Evolutionary conservation across 2,113 vertebrate genomes (phyloP).

Genomic region (Coryphaenoides rupestris): DNA sequence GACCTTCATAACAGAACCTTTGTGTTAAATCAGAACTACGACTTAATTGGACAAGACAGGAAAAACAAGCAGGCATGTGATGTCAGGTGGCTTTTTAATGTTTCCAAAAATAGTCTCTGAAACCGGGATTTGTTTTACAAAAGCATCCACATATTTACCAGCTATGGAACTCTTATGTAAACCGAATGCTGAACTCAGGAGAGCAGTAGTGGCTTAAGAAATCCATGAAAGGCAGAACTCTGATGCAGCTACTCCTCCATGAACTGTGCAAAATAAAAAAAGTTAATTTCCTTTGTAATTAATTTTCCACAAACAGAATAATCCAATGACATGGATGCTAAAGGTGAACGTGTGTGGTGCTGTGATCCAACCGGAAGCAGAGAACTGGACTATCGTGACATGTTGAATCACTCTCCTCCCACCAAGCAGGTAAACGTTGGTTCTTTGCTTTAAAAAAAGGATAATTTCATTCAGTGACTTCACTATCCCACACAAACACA

Average conservation of each 20-base stretch:
- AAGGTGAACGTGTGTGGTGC: too few species aligned
- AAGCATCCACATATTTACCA: conserved; percentile 60
- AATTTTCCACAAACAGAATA: conserved; percentile 22
- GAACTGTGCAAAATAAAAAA: conserved; percentile 26
- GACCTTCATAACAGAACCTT: too few species aligned
- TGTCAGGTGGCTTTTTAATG: conserved; percentile 68
- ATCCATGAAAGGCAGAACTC: conserved; percentile 38
- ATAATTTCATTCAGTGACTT: conserved; percentile 25
- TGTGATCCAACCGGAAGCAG: too few species aligned
- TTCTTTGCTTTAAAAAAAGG: conserved; percentile 11
- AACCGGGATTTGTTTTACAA: conserved; percentile 69
- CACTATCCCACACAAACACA: conserved; percentile 33
- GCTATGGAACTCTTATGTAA: conserved; percentile 66
- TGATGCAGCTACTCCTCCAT: conserved; percentile 34
- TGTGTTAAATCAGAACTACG: too few species aligned
- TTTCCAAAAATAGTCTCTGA: conserved; percentile 73
- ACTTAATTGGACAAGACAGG: neutral
- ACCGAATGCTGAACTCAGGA: conserved; percentile 51
- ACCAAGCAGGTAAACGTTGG: conserved; percentile 17
- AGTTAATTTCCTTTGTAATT: conserved; percentile 2
- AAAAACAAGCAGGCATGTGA: conserved; percentile 30
- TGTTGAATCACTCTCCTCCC: conserved; percentile 23
- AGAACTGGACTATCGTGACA: conserved; percentile 6
- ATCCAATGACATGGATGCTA: too few species aligned
- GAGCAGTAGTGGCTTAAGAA: conserved; percentile 38